Base-by-base conservation (phyloP, 2,797 vertebrate genomes). In the Cyprinella venusta region DNA sequence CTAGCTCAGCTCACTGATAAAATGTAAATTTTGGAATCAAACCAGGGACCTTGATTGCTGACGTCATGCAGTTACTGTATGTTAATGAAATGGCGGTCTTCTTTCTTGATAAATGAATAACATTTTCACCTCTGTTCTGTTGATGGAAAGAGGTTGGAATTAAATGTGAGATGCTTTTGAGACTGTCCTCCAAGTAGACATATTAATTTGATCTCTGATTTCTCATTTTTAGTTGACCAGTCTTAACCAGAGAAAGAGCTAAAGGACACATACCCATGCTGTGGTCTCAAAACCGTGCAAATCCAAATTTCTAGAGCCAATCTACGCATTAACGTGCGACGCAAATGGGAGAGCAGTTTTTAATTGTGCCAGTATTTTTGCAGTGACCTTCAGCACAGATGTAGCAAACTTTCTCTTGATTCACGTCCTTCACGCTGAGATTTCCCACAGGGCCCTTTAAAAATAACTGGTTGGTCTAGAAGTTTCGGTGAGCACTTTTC, bases 391-490 rank as follows among this genome's bases (percentile, higher is more conserved):
- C 86, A 87, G 77, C 59, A 24, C 56, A 83, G 18, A 76, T 33
- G 18, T 33, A 82, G 61, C 52, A 86, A 84, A 84, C 67, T 86
- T 79, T 72, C 54, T 76, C 45, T 52, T 64, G 59, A 64, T 86
- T 68, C 81, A 75, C 72, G 48, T 80, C 78, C 85, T 64, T 65
- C 74, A 71, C 67, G 84, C 86, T 40, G 38, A 81, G 61, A 82
- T 82, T 83, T 88, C 88, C 88, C 88, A 84, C 15, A 21, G 77
- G 83, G 56, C 80, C 64, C 15, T 84, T 84, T 88, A 88, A 87
- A 88, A 87, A 88, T 88, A 88, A 87, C 81, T 26, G 26, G 82
- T 78, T 83, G 82, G 78, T 85, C 85, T 33, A 81, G 82, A 87
- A 87, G 82, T 87, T 84, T 87, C 77, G 50, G 79, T n/a, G 76